phyloP scores from a whole-genome alignment of 2,797 vertebrate genomes.

The Anniella stebbinsi region DNA sequence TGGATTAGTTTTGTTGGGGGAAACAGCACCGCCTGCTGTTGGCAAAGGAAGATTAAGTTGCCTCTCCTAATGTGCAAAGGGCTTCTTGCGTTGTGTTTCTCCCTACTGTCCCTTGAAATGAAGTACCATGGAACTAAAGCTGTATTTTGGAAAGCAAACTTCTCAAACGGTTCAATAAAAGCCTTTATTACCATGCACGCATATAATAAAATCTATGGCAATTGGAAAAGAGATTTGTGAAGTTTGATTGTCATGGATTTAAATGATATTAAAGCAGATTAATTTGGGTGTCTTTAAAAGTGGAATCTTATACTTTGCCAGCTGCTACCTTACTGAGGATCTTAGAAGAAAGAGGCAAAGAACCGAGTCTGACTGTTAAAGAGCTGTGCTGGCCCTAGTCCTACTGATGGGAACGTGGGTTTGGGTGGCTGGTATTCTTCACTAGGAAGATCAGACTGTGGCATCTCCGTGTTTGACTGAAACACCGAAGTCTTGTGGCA shows the following conservation, averaged over 20 bases:
- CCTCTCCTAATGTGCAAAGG: neutral
- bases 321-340: neutral
- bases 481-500: neutral
- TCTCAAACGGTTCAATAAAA: neutral
- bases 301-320: neutral
- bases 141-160: neutral
- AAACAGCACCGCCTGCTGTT: slow-evolving; percentile 56
- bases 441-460: neutral
- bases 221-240: neutral
- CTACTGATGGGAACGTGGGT: neutral
- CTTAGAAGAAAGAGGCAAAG: neutral
- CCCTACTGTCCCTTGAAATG: neutral
- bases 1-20: neutral
- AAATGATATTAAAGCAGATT: slow-evolving; percentile 33
- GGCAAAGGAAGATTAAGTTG: neutral
- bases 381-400: neutral
- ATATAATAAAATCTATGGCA: neutral
- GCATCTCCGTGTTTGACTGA: no score
- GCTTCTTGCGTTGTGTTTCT: neutral
- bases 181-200: neutral
- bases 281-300: slow-evolving; percentile 8
- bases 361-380: neutral
- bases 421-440: neutral
- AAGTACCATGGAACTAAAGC: neutral
- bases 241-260: neutral